Evolutionary conservation across 2,797 vertebrate genomes (phyloP), one percentile per base, ranked within the genome.

Genomic region (Oophaga sylvatica): DNA sequence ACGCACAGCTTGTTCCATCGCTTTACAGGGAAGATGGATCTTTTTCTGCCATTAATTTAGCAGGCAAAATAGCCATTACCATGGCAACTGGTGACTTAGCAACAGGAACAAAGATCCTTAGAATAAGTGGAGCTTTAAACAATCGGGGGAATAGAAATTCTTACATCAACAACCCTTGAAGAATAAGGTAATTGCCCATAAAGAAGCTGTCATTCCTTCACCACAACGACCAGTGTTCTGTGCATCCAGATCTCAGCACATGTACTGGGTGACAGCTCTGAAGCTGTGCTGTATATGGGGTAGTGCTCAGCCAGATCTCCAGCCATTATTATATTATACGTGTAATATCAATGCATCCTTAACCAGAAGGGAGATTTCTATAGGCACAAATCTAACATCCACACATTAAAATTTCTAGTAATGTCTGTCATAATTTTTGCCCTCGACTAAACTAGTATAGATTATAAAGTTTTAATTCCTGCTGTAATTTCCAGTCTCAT

Each of bases 51-150:
- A 59, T 68, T 86, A 71, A 26, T 65, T 83, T 70, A 60, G 26
- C 68, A 59, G 71, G 63, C 77, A 35, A 89, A 83, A 82, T 41
- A 70, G 73, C 65, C 11, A 87, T 89, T 80, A 26, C 84, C 84
- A 89, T 89, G 81, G 75, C 62, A 80, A 89, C 88, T 48, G 16
- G 88, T 87, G 84, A 73, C 88, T 87, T 89, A 83, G 88, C 80
- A 89, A 89, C 88, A n/a, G 67, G 88, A 86, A 79, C 56, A 83
- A 82, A 76, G 81, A 89, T 71, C 86, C 56, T 73, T 20, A 71
- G 65, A 59, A 73, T 57, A 87, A 89, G 85, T 83, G 35, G 71
- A 86, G 80, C 79, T 86, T 67, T 83, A 81, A 53, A 81, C 65
- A 84, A 84, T 60, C 53, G 26, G 62, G 71, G 35, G 29, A 29